Conservation (phyloP, 2,888 invertebrate genomes). For the Barypeithes pellucidus region DNA sequence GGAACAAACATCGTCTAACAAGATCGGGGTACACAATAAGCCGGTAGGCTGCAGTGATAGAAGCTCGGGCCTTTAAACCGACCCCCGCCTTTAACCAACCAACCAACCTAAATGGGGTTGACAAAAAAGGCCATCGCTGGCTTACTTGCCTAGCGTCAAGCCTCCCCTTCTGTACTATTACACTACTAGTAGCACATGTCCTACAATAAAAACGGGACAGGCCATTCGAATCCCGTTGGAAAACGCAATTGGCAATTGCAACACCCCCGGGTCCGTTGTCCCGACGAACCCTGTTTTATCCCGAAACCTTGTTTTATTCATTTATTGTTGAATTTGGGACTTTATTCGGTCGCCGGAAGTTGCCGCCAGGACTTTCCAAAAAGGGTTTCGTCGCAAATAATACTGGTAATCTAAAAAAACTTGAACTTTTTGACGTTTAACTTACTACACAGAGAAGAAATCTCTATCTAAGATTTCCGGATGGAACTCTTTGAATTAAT, state of each 20-base stretch:
- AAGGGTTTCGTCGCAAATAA: conserved; percentile 17
- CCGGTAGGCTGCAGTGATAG: too few species aligned
- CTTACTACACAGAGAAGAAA: too few species aligned
- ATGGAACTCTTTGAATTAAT: too few species aligned
- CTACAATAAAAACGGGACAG: conserved; percentile 7
- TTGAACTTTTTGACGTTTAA: too few species aligned
- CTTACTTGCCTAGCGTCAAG: too few species aligned
- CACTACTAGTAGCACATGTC: neutral
- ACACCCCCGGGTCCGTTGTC: conserved; percentile 12
- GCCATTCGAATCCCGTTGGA: conserved; percentile 19
- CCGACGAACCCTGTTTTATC: conserved; percentile 22
- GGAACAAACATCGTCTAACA: too few species aligned
- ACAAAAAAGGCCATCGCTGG: too few species aligned
- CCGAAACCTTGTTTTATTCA: conserved; percentile 16
- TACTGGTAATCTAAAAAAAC: neutral
- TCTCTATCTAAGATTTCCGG: too few species aligned
- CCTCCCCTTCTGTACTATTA: neutral
- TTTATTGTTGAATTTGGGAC: conserved; percentile 27
- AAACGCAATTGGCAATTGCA: conserved; percentile 34
- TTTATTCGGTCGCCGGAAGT: conserved; percentile 8
- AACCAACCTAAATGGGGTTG: too few species aligned
- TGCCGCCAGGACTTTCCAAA: neutral
- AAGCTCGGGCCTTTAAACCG: too few species aligned
- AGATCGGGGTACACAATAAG: too few species aligned
- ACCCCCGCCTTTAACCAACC: too few species aligned